Evolutionary conservation across 2,113 vertebrate species (phyloP).

Genomic region (Leptobrachium leishanense): DNA sequence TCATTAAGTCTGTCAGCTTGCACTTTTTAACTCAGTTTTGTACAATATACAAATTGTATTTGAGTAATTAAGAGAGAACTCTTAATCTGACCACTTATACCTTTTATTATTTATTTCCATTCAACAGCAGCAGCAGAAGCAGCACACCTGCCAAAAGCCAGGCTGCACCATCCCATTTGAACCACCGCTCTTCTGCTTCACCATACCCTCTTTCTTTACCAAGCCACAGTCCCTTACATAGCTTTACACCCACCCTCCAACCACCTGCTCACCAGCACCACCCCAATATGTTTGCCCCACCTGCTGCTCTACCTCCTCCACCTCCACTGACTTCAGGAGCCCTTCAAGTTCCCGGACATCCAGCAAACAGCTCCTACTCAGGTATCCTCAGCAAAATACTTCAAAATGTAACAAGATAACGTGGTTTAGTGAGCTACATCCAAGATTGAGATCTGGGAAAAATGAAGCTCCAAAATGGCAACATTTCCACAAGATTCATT

Average conservation of each 20-base stretch:
- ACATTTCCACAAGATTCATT: no score
- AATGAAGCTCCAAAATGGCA: no score
- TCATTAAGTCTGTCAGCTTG: no score
- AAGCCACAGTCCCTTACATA: conserved; percentile 82
- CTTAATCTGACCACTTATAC: no score
- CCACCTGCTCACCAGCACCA: conserved; percentile 86
- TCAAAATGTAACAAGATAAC: no score
- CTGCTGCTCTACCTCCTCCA: conserved; percentile 92
- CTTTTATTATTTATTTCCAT: conserved; percentile 36
- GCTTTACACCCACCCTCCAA: conserved; percentile 86
- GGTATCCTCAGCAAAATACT: conserved; percentile 63
- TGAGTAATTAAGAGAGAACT: no score
- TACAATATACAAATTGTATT: no score
- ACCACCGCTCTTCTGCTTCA: conserved; percentile 80
- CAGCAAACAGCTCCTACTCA: conserved; percentile 91
- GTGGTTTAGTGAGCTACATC: no score
- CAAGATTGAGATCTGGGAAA: no score
- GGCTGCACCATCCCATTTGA: conserved; percentile 72
- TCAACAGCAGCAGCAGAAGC: conserved; percentile 89
- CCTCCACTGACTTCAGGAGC: conserved; percentile 93
- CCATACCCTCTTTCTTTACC: conserved; percentile 81
- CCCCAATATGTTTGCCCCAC: conserved; percentile 99
- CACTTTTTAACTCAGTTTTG: no score
- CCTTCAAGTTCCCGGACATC: conserved; percentile 91
- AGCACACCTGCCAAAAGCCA: conserved; percentile 91